Base-by-base conservation (phyloP, 2,888 invertebrate genomes). In the Ctenicera cuprea region DNA sequence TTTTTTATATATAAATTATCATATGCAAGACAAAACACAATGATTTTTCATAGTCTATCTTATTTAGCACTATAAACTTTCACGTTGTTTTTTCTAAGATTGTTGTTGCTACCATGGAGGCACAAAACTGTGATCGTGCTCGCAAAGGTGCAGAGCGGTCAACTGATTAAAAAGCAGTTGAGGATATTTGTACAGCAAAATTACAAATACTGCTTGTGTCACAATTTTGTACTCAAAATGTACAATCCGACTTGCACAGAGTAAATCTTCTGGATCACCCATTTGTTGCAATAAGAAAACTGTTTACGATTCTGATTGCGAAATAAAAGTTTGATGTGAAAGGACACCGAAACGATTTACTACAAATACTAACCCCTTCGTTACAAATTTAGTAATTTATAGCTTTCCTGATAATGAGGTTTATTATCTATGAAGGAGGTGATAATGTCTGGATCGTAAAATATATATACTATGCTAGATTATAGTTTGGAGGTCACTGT, bases 121-220 rank as follows among this genome's bases (percentile, higher is more conserved):
- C 65, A 86, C 84, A 68, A 86, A 86, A 77, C 84, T 85, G 81
- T 86, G 84, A 70, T 86, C 85, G 78, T 85, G 84, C 65, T 83
- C 84, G 74, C 83, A 85, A 71, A 84, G 78, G 71, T 85, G 65
- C 12, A 71, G 38, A 37, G 61, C 57, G 11, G 48, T 20, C 14
- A 41, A 4, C 12, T 22, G 62, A 43, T 33, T 30, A 9, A 33
- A 18, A 8, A 22, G 0, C 14, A n/a, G 20, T 26, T 37, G 37
- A 0, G 33, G 57, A 5, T 57, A 57, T 16, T 37, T 57, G 16
- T 54, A 54, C 14, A 54, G 20, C 18, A 20, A 20, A 12, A 14
- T 8, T 7, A 26, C 12, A 12, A 22, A 45, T 63, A 41, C 70
- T 18, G 30, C 70, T 12, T 50, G 26, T 52, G 41, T 63, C 5